Evolutionary conservation across 2,797 vertebrate species (phyloP).

Genomic region (Manis javanica): DNA sequence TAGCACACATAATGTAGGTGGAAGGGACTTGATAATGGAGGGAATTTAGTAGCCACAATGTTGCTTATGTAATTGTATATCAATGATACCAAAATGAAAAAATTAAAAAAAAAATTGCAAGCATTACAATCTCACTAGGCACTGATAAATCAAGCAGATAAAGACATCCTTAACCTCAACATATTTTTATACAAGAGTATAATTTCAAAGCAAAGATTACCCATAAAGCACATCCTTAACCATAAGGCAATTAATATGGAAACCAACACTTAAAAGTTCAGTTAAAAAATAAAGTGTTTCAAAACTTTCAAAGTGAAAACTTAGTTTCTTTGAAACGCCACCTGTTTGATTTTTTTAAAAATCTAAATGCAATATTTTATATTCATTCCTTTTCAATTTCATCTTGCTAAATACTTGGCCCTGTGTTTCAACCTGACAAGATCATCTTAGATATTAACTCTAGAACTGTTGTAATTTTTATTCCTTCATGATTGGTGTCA

Average conservation of each 20-base stretch:
- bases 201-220: not conserved
- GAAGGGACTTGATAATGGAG: too few species aligned
- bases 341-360: not conserved
- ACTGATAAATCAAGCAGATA: not conserved
- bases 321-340: not conserved
- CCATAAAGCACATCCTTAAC: not conserved
- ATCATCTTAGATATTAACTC: slow-evolving; percentile 32
- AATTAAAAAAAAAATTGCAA: not conserved
- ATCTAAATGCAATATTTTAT: slow-evolving; percentile 1
- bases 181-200: not conserved
- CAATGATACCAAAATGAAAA: too few species aligned
- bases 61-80: too few species aligned
- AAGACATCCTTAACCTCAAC: not conserved
- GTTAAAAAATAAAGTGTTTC: slow-evolving; percentile 35
- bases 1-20: too few species aligned
- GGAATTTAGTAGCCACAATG: too few species aligned
- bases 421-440: slow-evolving; percentile 46
- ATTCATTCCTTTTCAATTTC: not conserved
- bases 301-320: slow-evolving; percentile 13
- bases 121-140: not conserved
- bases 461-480: slow-evolving; percentile 40
- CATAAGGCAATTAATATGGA: not conserved
- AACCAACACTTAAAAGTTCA: not conserved
- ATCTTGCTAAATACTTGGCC: slow-evolving; percentile 1
- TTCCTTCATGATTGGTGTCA: not conserved